A percentile compares a stretch with the other conserved stretches of the same genome.
Conservation (phyloP, 2,888 invertebrate species). For the Morpho helenor region DNA sequence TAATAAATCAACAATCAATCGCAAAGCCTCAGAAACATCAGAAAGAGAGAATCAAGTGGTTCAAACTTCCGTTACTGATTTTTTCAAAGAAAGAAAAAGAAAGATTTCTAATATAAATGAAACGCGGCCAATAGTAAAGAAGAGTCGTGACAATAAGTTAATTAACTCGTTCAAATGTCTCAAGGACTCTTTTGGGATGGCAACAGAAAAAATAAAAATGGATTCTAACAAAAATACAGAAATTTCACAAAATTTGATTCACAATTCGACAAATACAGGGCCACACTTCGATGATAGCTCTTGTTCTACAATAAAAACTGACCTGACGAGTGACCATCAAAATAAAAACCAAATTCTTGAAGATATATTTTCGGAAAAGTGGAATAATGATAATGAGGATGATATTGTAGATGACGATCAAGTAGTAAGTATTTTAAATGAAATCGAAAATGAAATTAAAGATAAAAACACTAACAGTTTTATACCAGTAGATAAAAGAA, state of each 20-base stretch:
- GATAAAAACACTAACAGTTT: conserved; percentile 11
- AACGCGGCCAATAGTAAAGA: conserved; percentile 54
- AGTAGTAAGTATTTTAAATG: conserved; percentile 47
- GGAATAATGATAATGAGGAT: conserved; percentile 26
- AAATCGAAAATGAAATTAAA: conserved; percentile 60
- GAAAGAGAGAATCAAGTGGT: conserved; percentile 4
- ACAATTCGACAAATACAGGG: conserved; percentile 27
- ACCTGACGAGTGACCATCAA: conserved; percentile 1
- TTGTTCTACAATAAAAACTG: neutral
- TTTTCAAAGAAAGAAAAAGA: conserved; percentile 53
- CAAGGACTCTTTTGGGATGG: conserved; percentile 47
- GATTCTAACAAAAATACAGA: conserved; percentile 33
- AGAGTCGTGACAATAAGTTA: conserved; percentile 49
- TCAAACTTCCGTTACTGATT: conserved; percentile 36
- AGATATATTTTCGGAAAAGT: conserved; percentile 25
- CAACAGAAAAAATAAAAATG: conserved; percentile 40
- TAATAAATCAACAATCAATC: neutral
- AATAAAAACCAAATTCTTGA: conserved; percentile 18
- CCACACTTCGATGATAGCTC: neutral
- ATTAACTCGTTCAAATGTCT: conserved; percentile 49
- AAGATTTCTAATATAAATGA: conserved; percentile 36
- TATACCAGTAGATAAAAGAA: conserved; percentile 6
- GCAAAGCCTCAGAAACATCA: neutral
- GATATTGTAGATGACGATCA: conserved; percentile 41
- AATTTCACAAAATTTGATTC: conserved; percentile 32